A percentile compares a stretch with the other conserved stretches of the same genome.
These are phyloP conservation scores for Paramisgurnus dabryanus DNA, from an alignment of 2,113 vertebrate genomes.

Conservation along the genomic window DNA sequence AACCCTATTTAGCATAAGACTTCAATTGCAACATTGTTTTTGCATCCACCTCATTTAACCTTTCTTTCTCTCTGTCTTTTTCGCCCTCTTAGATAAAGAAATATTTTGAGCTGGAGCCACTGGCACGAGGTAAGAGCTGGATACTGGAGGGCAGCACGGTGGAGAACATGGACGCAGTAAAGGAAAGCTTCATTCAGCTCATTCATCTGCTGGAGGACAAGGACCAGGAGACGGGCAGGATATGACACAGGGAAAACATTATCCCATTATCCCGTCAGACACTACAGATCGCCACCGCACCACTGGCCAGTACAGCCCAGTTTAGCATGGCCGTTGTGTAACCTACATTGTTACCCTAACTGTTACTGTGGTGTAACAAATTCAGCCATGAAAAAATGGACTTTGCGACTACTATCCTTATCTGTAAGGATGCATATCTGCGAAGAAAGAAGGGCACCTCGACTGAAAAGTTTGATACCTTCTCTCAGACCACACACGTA, in stretches of 20 bases:
- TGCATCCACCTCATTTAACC: neutral
- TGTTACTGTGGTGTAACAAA: conserved; percentile 24
- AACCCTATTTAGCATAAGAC: too few species aligned
- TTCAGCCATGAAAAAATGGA: conserved; percentile 30
- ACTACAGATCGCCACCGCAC: conserved; percentile 32
- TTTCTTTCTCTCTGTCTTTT: neutral
- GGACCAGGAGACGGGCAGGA: conserved; percentile 85
- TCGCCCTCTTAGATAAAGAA: conserved; percentile 87
- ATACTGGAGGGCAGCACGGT: conserved; percentile 90
- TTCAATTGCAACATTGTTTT: neutral
- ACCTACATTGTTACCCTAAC: conserved; percentile 16
- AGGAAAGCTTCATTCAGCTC: conserved; percentile 92
- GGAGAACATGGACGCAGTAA: conserved; percentile 88
- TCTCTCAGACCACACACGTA: conserved; percentile 25
- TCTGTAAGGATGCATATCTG: conserved; percentile 20
- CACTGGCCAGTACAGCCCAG: conserved; percentile 16
- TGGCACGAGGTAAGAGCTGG: conserved; percentile 96
- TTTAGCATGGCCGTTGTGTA: conserved; percentile 13
- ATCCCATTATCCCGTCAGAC: neutral
- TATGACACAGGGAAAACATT: conserved; percentile 75
- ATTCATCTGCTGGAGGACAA: conserved; percentile 93
- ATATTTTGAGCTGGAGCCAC: conserved; percentile 97
- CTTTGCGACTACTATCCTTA: conserved; percentile 9
- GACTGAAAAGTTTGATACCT: conserved; percentile 6
- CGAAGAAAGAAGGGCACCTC: conserved; percentile 15